These are phyloP conservation scores for roundworm (Caenorhabditis elegans) DNA, from an alignment of 1,140 invertebrate genomes.

Conservation along the genomic window WBcel235 BX284605.5:10631501-10632000, in stretches of 20 bases:
- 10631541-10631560: not conserved
- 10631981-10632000: too few relatives aligned
- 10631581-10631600: constrained; percentile 31
- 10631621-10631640: not conserved
- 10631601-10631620: not conserved
- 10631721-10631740: not conserved
- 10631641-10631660: constrained; percentile 23
- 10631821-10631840: not conserved
- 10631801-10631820: not conserved
- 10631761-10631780: constrained; percentile 24
- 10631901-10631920: too few relatives aligned
- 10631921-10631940: too few relatives aligned
- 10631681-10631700: constrained; percentile 22
- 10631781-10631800: constrained; percentile 11
- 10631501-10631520: not conserved
- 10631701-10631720: not conserved
- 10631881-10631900: not conserved
- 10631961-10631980: too few relatives aligned
- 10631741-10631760: not conserved
- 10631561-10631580: constrained; percentile 27
- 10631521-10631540: constrained; percentile 4
- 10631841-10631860: not conserved
- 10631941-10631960: not conserved
- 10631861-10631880: not conserved
- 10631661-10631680: not conserved